phyloP scores from a whole-genome alignment of 2,113 vertebrate genomes.

The Alligator mississippiensis region DNA sequence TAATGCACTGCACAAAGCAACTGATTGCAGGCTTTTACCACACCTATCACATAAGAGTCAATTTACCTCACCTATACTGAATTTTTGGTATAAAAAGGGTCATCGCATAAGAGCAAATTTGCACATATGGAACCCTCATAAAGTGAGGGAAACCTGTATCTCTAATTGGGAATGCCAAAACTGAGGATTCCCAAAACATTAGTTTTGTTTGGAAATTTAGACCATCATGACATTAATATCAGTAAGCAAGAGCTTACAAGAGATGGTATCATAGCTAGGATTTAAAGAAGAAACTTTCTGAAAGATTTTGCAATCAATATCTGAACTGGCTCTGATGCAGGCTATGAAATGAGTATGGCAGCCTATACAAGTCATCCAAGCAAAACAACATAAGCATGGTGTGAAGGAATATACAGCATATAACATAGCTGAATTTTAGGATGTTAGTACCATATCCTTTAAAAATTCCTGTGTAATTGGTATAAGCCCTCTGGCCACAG shows the following conservation, averaged over 20 bases:
- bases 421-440: background rate
- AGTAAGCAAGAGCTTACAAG: background rate
- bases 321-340: background rate
- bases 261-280: background rate
- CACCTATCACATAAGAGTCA: too few relatives aligned
- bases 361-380: background rate
- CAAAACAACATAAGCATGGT: background rate
- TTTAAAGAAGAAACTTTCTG: background rate
- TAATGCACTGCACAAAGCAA: too few relatives aligned
- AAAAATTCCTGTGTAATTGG: rapidly evolving
- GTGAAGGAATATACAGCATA: background rate
- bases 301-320: background rate
- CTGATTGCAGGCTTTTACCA: too few relatives aligned
- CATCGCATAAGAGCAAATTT: too few relatives aligned
- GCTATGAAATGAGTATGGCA: background rate
- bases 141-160: too few relatives aligned
- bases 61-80: too few relatives aligned
- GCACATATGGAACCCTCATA: too few relatives aligned
- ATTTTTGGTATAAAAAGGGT: too few relatives aligned
- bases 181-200: background rate
- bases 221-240: background rate
- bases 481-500: background rate
- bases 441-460: background rate
- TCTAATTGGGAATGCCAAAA: background rate
- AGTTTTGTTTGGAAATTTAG: background rate